Base-by-base conservation (phyloP, 2,888 invertebrate species). In the Cephus spinipes region DNA sequence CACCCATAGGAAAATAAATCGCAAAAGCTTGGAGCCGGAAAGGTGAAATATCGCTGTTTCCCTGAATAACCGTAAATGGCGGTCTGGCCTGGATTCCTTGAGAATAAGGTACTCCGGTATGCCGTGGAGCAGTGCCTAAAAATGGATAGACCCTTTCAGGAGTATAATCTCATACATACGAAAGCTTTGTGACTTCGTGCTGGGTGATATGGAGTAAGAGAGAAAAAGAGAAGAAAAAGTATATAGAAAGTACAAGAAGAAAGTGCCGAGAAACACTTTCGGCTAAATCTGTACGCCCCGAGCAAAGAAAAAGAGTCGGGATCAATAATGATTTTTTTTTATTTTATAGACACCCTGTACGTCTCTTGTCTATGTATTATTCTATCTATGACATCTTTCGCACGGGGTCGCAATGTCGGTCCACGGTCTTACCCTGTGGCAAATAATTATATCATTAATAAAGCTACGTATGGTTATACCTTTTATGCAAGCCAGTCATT, bases 31-130 rank as follows among this genome's bases (percentile, higher is more conserved):
- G 55, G 6, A 55, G 55, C 55, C 55, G 55, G 55, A 55, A 55
- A 55, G 55, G 55, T 55, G 23, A 55, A 55, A 55, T 55, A 55
- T 55, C 55, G 55, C 55, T 55, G 55, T 55, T 55, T 55, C 55
- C 55, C 23, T 81, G 69, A 80, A 80, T 82, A 80, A 81, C 74
- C 74, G 73, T 74, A 75, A 82, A 77, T 74, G 78, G 69, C 15
- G 73, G 15, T 75, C 69, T 77, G 81, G 79, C 77, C 77, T 73
- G 82, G 84, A 84, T 85, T 84, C 82, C 81, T 81, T 77, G 83
- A 84, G 84, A 85, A 85, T 85, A 85, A 85, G 85, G 82, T 83
- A 80, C 83, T 85, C 80, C 74, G 75, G 84, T 83, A 85, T 84
- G 85, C 84, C 80, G 75, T 73, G 80, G 78, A 80, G 80, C 79